Percentiles rank a stretch among this genome's conserved stretches.
Evolutionary conservation across 2,888 invertebrate genomes (phyloP).

Genomic region (Formica aserva): DNA sequence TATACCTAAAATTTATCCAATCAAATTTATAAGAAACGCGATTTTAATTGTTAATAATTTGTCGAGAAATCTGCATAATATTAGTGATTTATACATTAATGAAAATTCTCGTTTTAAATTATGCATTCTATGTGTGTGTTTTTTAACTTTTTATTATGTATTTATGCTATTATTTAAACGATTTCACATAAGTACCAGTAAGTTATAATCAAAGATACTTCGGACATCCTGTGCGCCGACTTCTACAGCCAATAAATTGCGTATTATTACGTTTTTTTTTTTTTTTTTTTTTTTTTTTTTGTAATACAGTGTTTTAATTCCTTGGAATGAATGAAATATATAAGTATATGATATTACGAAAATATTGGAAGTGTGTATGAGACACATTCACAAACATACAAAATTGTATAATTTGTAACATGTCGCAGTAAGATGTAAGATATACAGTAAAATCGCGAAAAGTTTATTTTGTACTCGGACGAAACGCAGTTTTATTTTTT

Average conservation of each 20-base stretch:
- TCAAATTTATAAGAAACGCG: slow-evolving; percentile 22
- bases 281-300: slow-evolving; percentile 3
- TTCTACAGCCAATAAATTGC: slow-evolving; percentile 33
- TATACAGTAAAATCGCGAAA: slow-evolving; percentile 46
- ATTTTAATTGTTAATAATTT: slow-evolving; percentile 23
- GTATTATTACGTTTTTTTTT: slow-evolving; percentile 61
- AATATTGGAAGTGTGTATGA: not conserved
- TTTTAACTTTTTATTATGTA: not conserved
- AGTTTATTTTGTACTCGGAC: slow-evolving; percentile 56
- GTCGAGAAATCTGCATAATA: not conserved
- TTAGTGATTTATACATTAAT: slow-evolving; percentile 40
- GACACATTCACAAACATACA: slow-evolving; percentile 12
- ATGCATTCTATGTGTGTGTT: not conserved
- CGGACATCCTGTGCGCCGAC: slow-evolving; percentile 54
- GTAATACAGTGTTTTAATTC: slow-evolving; percentile 54
- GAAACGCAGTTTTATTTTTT: slow-evolving; percentile 65
- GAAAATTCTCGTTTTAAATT: slow-evolving; percentile 54
- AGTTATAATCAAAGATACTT: slow-evolving; percentile 58
- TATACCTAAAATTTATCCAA: slow-evolving; percentile 45
- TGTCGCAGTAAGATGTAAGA: slow-evolving; percentile 36
- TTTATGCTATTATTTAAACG: slow-evolving; percentile 52
- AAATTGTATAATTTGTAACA: slow-evolving; percentile 60
- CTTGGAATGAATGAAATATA: not conserved
- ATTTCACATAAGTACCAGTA: slow-evolving; percentile 58
- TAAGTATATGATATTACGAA: not conserved